Evolutionary conservation across 2,797 vertebrate genomes (phyloP).

Genomic region (Microctenopoma stevenorrisi): DNA sequence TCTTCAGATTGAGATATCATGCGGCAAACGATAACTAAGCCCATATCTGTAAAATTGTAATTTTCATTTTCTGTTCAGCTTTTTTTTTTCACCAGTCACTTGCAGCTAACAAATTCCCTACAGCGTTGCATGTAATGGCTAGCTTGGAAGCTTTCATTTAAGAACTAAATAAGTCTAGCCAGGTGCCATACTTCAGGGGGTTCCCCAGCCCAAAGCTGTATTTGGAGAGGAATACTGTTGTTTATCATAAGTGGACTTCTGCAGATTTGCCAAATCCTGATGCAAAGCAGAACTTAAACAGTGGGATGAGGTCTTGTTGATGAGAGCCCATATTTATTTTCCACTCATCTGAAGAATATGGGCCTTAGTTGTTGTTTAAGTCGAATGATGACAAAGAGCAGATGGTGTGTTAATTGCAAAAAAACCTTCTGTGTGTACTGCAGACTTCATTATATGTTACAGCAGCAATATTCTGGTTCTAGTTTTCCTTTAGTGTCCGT

Average conservation of each 20-base stretch:
- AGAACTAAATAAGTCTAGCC: slow-evolving; percentile 16
- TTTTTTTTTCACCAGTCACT: not conserved
- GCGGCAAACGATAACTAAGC: slow-evolving; percentile 5
- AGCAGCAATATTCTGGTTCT: not conserved
- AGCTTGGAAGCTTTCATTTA: slow-evolving; percentile 23
- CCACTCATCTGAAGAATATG: slow-evolving; percentile 58
- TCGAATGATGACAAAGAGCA: slow-evolving; percentile 31
- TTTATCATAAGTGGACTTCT: slow-evolving; percentile 54
- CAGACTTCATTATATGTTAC: not conserved
- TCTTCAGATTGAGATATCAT: slow-evolving; percentile 17
- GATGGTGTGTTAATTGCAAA: slow-evolving; percentile 9
- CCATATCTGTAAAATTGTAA: slow-evolving; percentile 10
- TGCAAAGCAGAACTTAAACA: slow-evolving; percentile 54
- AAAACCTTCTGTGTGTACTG: not conserved
- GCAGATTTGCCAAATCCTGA: slow-evolving; percentile 49
- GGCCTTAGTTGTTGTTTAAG: slow-evolving; percentile 21
- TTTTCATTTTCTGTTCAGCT: too few species aligned
- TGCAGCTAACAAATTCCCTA: not conserved
- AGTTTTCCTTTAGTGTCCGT: too few species aligned
- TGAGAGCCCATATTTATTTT: not conserved
- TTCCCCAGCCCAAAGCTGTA: slow-evolving; percentile 46
- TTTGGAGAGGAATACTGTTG: slow-evolving; percentile 70
- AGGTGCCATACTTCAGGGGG: not conserved
- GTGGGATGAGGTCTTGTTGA: slow-evolving; percentile 5
- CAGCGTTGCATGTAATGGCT: not conserved